Evolutionary conservation across 1,140 invertebrate genomes (phyloP), one percentile per base, ranked within the genome.

Genomic region (Lethocerus indicus): DNA sequence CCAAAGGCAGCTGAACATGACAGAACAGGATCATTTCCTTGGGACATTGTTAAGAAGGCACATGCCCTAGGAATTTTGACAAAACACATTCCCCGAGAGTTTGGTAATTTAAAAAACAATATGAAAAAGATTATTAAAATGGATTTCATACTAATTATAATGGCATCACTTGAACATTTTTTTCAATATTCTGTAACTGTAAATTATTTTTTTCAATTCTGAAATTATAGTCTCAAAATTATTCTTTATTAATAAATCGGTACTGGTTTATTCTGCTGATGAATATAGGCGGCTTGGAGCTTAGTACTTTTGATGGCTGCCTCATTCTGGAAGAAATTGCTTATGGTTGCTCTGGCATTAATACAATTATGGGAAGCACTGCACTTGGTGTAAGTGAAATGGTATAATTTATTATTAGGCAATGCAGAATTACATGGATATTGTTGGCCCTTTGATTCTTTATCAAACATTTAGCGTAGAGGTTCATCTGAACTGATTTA

Each of bases 11-110:
- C 84, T 2, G 75, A 97, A 52, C 79, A 90, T 70, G 93, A 98
- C 67, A 81, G 75, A 67, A 79, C 78, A 56, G 91, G 90, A 59
- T 81, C 89, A 68, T 98, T 87, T 69, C 94, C 94, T 2, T 91
- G 86, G 88, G 86, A 87, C 9, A 73, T 97, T 54, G 68, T 97
- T 2, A 96, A 97, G 68, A 95, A 96, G 64, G 91, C 90, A 14
- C 89, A 85, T 76, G 69, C 72, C 36, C 54, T 96, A 45, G 94
- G 94, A 32, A 71, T 98, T 7, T 77, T 92, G 64, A 97, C 96
- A 63, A 70, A 72, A 21, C 81, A 88, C 58, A 79, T 97, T 62
- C 90, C 90, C 9, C 70, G 76, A 55, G 64, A 78, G 54, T 71
- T 68, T 61, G 78, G 79, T 75, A 65, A 58, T n/a, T n/a, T n/a